These are phyloP conservation scores for Acanthisitta chloris DNA, from an alignment of 2,113 vertebrate species.

Conservation along the genomic window DNA sequence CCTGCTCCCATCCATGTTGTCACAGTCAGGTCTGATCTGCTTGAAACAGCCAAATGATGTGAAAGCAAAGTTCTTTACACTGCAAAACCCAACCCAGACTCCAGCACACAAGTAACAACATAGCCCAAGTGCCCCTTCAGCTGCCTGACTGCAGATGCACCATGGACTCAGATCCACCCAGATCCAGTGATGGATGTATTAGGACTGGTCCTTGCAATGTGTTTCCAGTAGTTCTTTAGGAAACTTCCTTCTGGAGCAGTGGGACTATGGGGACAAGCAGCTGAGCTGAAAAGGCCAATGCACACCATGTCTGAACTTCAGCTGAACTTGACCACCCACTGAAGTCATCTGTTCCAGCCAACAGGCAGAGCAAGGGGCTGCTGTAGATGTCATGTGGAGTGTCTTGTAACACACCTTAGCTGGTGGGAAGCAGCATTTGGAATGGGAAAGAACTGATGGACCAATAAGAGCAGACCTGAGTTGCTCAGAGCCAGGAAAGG, in stretches of 20 bases:
- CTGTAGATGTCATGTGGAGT: background rate
- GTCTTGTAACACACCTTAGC: background rate
- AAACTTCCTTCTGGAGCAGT: background rate
- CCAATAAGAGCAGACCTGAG: background rate
- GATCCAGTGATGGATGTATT: background rate
- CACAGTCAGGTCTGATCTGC: background rate
- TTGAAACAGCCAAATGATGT: background rate
- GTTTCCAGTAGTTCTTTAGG: background rate
- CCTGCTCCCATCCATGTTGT: background rate
- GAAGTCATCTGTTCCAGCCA: background rate
- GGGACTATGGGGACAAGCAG: background rate
- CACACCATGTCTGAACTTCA: background rate
- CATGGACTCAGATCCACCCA: background rate
- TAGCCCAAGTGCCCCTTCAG: background rate
- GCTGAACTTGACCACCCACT: background rate
- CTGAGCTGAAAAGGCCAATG: background rate
- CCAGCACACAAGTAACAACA: fast-evolving
- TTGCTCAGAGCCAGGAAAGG: background rate
- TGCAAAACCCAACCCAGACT: background rate
- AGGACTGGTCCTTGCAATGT: background rate
- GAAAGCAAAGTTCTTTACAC: background rate
- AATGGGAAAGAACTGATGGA: background rate
- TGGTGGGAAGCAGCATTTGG: background rate
- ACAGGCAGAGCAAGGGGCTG: background rate
- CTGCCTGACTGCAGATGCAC: background rate